A percentile compares a stretch with the other conserved stretches of the same genome.
phyloP scores from a whole-genome alignment of 2,113 vertebrate species.

The Fregetta grallaria region DNA sequence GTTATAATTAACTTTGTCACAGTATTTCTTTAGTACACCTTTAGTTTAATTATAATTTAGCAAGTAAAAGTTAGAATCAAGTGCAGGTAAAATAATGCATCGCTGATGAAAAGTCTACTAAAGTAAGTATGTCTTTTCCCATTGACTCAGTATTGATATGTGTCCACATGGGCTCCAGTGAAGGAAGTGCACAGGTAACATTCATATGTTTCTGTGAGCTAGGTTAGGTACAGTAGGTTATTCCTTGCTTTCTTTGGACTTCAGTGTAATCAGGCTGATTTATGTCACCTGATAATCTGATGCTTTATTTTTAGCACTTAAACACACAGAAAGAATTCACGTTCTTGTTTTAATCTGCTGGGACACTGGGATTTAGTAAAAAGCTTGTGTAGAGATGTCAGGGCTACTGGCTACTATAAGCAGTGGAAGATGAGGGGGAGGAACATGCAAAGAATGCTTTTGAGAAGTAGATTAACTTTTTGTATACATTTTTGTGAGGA shows the following conservation, averaged over 20 bases:
- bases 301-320: not conserved
- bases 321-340: not conserved
- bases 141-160: not conserved
- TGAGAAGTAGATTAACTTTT: not conserved
- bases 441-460: not conserved
- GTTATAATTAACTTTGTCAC: not conserved
- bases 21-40: not conserved
- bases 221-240: not conserved
- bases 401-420: not conserved
- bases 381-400: not conserved
- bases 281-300: not conserved
- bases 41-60: not conserved
- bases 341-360: not conserved
- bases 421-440: not conserved
- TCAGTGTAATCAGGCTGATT: not conserved
- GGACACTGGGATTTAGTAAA: not conserved
- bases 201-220: not conserved
- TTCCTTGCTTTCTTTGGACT: not conserved
- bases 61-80: not conserved
- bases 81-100: not conserved
- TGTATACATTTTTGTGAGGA: not conserved
- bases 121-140: not conserved
- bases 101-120: not conserved
- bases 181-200: not conserved
- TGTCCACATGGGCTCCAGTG: too few relatives aligned